Evolutionary conservation across 2,888 invertebrate genomes (phyloP).

Genomic region (Eumacrocentrus americanus): DNA sequence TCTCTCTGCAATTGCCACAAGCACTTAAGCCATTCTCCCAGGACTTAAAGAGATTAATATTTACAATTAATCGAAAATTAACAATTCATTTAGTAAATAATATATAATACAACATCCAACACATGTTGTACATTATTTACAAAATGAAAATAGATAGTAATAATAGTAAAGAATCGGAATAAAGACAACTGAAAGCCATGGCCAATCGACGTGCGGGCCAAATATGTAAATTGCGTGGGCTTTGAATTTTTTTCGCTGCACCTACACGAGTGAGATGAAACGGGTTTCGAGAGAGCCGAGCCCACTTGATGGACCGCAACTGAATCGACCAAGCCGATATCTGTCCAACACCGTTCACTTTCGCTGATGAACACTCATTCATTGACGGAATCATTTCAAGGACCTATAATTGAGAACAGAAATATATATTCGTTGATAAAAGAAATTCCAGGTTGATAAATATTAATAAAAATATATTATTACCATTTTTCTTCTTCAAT

Average conservation of each 20-base stretch:
- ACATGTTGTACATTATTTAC: too few relatives aligned
- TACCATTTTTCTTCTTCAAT: neutral
- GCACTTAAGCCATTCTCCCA: neutral
- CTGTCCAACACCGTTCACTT: slow-evolving; percentile 14
- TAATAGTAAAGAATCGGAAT: too few relatives aligned
- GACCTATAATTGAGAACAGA: neutral
- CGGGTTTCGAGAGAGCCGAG: slow-evolving; percentile 20
- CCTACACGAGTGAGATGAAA: slow-evolving; percentile 40
- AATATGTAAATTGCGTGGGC: slow-evolving; percentile 52
- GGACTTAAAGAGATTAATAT: too few relatives aligned
- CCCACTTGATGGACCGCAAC: slow-evolving; percentile 25
- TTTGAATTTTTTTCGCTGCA: slow-evolving; percentile 43
- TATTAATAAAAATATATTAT: neutral
- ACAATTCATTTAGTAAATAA: too few relatives aligned
- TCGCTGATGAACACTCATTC: slow-evolving; percentile 1
- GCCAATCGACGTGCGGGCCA: slow-evolving; percentile 37
- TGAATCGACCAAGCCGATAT: slow-evolving; percentile 9
- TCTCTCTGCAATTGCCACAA: too few relatives aligned
- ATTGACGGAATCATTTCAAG: neutral
- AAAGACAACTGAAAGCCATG: too few relatives aligned
- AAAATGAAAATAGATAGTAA: too few relatives aligned
- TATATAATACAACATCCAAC: too few relatives aligned
- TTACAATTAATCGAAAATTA: neutral
- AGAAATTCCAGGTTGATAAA: neutral
- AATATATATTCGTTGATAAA: neutral